Evolutionary conservation across 1,140 invertebrate genomes (phyloP).

Genomic region (Rhizoglyphus robini): DNA sequence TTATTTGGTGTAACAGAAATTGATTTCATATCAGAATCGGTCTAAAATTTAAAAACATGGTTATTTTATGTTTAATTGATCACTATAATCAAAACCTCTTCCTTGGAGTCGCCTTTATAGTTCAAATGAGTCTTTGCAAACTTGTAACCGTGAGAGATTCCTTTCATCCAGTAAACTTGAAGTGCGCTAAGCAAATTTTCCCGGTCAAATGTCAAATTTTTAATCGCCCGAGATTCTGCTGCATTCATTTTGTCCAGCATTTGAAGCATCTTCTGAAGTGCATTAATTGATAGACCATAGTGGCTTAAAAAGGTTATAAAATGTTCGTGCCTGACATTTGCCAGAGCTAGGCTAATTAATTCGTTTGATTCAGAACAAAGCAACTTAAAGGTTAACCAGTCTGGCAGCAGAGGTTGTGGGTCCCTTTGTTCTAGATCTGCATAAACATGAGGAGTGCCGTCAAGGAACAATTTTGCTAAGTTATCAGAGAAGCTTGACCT

Average conservation of each 20-base stretch:
- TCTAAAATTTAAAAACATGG: too few relatives aligned
- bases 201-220: neutral
- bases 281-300: conserved; percentile 79
- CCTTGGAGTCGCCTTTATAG: conserved; percentile 22
- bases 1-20: too few relatives aligned
- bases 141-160: conserved; percentile 4
- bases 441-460: conserved; percentile 40
- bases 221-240: neutral
- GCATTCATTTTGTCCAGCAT: conserved; percentile 3
- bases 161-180: conserved; percentile 21
- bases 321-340: conserved; percentile 68
- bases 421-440: neutral
- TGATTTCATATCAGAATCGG: too few relatives aligned
- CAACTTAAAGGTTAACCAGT: conserved; percentile 87
- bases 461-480: conserved; percentile 33
- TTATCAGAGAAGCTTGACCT: neutral
- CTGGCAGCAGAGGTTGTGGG: conserved; percentile 66
- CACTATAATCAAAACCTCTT: neutral
- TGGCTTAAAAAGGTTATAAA: conserved; percentile 90
- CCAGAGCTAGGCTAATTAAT: conserved; percentile 67
- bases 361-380: conserved; percentile 67
- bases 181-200: neutral
- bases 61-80: too few relatives aligned
- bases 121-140: conserved; percentile 19
- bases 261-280: conserved; percentile 46